Evolutionary conservation across 2,797 vertebrate species (phyloP), one percentile per base, ranked within the genome.

Genomic region (Myotis planiceps): DNA sequence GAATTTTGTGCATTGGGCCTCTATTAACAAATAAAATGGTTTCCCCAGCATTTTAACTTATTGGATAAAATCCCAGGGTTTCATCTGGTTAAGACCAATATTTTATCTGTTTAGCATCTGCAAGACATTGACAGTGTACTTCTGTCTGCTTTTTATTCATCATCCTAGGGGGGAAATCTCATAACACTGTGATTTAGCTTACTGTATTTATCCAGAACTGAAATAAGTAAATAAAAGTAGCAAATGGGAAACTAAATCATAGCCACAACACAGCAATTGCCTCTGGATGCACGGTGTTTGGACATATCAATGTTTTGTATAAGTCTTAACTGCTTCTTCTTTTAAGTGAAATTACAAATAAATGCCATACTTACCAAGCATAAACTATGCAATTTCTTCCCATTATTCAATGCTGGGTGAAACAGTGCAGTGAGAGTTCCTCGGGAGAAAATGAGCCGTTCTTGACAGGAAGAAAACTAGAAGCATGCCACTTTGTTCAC

Each of bases 271-370:
- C 9, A 91, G 83, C 47, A 12, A 79, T 66, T 69, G 76, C 65
- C 18, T 89, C 42, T 49, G 49, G 83, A 89, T 18, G 75, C 34
- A 72, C 76, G 80, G 23, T 58, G 29, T 78, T 87, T 90, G 92
- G 66, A 93, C 27, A 25, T 51, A 60, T 14, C 60, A 86, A 93
- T 0, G 0, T 75, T 85, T 63, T 88, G 39, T 72, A 0, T 53
- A 66, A 85, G 55, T 47, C 78, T 82, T 95, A 85, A 85, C 69
- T 63, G 58, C 37, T 78, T 93, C 80, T 32, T 80, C 78, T 96
- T 58, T 75, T 94, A 76, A 96, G 84, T 72, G 85, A 95, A 96
- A 96, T 90, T 74, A 72, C 91, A 63, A 94, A 83, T 92, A 96
- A 97, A 96, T 87, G 75, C 32, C 49, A 68, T 78, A 74, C 78